Conservation (phyloP, 2,113 vertebrate genomes). For the Myanophis thanlyinensis region DNA sequence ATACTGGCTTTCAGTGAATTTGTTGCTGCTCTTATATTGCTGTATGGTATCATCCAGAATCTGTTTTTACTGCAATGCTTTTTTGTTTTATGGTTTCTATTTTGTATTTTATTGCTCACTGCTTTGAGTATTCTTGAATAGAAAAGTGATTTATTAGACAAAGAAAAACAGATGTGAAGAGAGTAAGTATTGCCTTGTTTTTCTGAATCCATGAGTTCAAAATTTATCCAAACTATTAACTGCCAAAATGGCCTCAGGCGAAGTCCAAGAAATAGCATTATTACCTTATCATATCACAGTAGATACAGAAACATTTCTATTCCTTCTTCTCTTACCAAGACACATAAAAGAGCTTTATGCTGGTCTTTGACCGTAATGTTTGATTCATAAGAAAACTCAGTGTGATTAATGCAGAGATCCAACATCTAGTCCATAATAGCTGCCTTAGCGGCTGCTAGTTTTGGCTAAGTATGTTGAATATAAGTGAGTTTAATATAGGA, state of each 20-base stretch:
- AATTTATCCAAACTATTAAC: not conserved
- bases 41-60: conserved; percentile 3
- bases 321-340: not conserved
- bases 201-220: not conserved
- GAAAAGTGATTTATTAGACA: conserved; percentile 21
- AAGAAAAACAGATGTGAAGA: not conserved
- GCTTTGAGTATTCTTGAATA: conserved; percentile 3
- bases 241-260: not conserved
- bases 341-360: not conserved
- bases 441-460: not conserved
- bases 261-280: not conserved
- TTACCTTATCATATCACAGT: not conserved
- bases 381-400: not conserved
- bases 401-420: not conserved
- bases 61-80: conserved; percentile 14
- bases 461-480: not conserved
- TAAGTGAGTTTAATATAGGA: not conserved
- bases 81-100: conserved; percentile 21
- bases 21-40: conserved; percentile 1
- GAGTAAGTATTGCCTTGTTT: no score
- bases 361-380: not conserved
- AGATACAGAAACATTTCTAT: conserved; percentile 2
- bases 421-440: not conserved
- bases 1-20: not conserved
- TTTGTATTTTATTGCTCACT: conserved; percentile 21